phyloP scores from a whole-genome alignment of 2,797 vertebrate genomes.

The Streptopelia turtur region DNA sequence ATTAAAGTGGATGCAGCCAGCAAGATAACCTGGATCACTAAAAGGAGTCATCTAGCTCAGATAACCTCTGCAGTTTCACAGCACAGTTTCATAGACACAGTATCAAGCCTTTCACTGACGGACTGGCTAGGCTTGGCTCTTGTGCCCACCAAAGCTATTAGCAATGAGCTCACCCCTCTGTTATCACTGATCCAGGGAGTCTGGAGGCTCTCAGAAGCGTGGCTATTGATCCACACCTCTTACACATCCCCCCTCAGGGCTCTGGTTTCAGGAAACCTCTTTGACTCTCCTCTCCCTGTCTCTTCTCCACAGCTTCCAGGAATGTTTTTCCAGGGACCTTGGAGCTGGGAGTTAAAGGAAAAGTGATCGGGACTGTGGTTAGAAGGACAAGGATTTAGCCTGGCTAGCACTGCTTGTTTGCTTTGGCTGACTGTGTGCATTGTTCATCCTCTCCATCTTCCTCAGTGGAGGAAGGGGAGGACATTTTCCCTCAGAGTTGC shows the following conservation, averaged over 20 bases:
- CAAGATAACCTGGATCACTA: neutral
- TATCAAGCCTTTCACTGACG: neutral
- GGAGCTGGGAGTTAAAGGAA: neutral
- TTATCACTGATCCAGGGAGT: slow-evolving; percentile 44
- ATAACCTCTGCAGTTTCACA: neutral
- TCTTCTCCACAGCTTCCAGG: neutral
- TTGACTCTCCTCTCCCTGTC: slow-evolving; percentile 1
- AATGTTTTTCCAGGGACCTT: neutral
- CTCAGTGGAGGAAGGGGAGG: neutral
- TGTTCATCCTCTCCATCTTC: neutral
- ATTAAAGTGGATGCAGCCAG: neutral
- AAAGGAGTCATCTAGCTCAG: neutral
- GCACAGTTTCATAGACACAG: neutral
- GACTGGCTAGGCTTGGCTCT: slow-evolving; percentile 53
- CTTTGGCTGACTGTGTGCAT: neutral
- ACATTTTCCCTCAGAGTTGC: neutral
- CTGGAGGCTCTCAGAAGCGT: slow-evolving; percentile 27
- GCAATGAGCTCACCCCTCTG: slow-evolving; percentile 58
- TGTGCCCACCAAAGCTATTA: neutral
- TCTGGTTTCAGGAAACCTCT: slow-evolving; percentile 66
- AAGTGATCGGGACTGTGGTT: neutral
- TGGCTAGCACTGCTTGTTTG: neutral
- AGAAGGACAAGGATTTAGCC: neutral
- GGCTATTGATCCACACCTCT: slow-evolving; percentile 45
- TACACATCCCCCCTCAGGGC: neutral